Evolutionary conservation across 2,888 invertebrate species (phyloP).

Genomic region (Bugulina stolonifera): DNA sequence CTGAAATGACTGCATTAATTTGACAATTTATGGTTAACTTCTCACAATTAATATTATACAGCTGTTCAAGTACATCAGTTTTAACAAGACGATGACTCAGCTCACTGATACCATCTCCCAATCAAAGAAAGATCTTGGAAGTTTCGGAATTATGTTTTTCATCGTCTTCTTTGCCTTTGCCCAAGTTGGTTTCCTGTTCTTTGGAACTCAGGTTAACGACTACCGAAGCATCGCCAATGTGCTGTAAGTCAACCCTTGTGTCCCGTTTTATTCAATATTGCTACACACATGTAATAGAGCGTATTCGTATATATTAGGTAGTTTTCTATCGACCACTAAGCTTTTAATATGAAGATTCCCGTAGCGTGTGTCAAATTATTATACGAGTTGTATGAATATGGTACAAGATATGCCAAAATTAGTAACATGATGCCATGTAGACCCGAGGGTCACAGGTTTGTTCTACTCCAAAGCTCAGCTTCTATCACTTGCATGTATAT

Average conservation of each 20-base stretch:
- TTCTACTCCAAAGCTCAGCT: too few relatives aligned
- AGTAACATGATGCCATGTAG: too few relatives aligned
- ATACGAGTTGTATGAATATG: too few relatives aligned
- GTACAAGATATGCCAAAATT: too few relatives aligned
- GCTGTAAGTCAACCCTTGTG: constrained; percentile 41
- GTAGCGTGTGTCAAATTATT: too few relatives aligned
- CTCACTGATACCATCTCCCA: constrained; percentile 62
- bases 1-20: too few relatives aligned
- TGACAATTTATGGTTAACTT: too few relatives aligned
- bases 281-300: background rate
- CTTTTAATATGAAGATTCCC: too few relatives aligned
- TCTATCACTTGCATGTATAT: too few relatives aligned
- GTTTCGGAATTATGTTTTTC: constrained; percentile 66
- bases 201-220: constrained; percentile 61
- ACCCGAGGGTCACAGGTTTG: too few relatives aligned
- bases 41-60: constrained; percentile 30
- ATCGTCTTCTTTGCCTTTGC: constrained; percentile 67
- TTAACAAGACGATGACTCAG: constrained; percentile 65
- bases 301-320: too few relatives aligned
- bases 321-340: too few relatives aligned
- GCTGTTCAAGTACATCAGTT: constrained; percentile 65
- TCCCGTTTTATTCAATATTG: background rate
- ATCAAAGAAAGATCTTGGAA: constrained; percentile 62
- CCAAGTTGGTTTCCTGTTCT: constrained; percentile 63
- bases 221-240: constrained; percentile 61